These are phyloP conservation scores for Cantharis rufa DNA, from an alignment of 2,888 invertebrate genomes.

Conservation along the genomic window DNA sequence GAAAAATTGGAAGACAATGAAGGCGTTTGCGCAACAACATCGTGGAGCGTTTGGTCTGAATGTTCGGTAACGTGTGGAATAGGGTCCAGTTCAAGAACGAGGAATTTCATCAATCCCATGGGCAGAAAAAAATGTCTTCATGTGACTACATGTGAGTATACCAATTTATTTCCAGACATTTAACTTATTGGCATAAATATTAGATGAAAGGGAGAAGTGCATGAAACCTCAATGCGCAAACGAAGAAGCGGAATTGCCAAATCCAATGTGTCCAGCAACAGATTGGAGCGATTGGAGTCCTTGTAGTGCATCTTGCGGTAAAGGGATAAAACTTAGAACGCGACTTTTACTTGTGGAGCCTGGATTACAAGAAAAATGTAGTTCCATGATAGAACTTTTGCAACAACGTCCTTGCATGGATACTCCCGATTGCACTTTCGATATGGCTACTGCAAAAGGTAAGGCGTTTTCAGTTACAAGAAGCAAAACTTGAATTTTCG, in stretches of 20 bases:
- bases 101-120: constrained; percentile 75
- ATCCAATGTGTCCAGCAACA: constrained; percentile 76
- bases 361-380: constrained; percentile 67
- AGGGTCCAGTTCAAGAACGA: constrained; percentile 74
- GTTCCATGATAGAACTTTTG: constrained; percentile 69
- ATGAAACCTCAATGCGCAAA: constrained; percentile 71
- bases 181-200: not conserved
- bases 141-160: constrained; percentile 61
- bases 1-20: constrained; percentile 45
- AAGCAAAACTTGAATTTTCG: not conserved
- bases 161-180: not conserved
- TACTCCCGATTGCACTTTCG: constrained; percentile 70
- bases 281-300: constrained; percentile 93
- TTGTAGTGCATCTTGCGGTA: constrained; percentile 87
- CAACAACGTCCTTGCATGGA: constrained; percentile 76
- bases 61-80: constrained; percentile 86
- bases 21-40: constrained; percentile 68
- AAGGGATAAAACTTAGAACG: constrained; percentile 75
- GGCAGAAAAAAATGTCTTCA: constrained; percentile 83
- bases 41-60: constrained; percentile 82
- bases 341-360: constrained; percentile 72
- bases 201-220: constrained; percentile 80
- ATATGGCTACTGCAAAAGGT: constrained; percentile 79
- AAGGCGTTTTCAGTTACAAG: not conserved
- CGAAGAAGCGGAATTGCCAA: constrained; percentile 60